Evolutionary conservation across 1,140 invertebrate genomes (phyloP).

Genomic region (Drosophila subobscura): DNA sequence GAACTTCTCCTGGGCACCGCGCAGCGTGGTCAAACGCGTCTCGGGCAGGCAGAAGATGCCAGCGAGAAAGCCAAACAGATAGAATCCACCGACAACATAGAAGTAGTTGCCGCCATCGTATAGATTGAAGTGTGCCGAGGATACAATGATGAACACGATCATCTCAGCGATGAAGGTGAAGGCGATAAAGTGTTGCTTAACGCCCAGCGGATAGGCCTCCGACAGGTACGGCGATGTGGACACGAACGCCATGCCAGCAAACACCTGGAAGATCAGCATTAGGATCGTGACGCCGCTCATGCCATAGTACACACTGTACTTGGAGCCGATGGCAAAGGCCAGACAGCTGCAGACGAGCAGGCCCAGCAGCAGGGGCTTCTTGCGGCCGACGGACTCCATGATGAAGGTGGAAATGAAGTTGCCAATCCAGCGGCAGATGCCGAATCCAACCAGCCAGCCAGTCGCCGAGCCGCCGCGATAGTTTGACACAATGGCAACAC

Average conservation of each 20-base stretch:
- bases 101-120: constrained; percentile 33
- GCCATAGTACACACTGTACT: neutral
- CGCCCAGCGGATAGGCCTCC: constrained; percentile 58
- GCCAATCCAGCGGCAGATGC: constrained; percentile 25
- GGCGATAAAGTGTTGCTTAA: constrained; percentile 59
- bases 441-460: constrained; percentile 38
- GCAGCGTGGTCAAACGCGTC: constrained; percentile 53
- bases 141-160: constrained; percentile 51
- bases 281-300: neutral
- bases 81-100: constrained; percentile 45
- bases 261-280: constrained; percentile 36
- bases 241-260: constrained; percentile 49
- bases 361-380: constrained; percentile 43
- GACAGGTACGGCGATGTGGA: constrained; percentile 45
- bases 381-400: constrained; percentile 50
- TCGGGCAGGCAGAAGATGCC: constrained; percentile 59
- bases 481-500: neutral
- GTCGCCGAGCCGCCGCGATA: accelerated
- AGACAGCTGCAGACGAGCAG: constrained; percentile 30
- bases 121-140: neutral
- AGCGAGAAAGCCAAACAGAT: constrained; percentile 30
- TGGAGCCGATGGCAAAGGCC: constrained; percentile 34
- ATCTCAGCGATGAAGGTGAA: constrained; percentile 58
- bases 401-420: constrained; percentile 9
- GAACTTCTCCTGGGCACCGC: constrained; percentile 59